phyloP scores from a whole-genome alignment of 2,888 invertebrate species.

The Auanema freiburgensis region DNA sequence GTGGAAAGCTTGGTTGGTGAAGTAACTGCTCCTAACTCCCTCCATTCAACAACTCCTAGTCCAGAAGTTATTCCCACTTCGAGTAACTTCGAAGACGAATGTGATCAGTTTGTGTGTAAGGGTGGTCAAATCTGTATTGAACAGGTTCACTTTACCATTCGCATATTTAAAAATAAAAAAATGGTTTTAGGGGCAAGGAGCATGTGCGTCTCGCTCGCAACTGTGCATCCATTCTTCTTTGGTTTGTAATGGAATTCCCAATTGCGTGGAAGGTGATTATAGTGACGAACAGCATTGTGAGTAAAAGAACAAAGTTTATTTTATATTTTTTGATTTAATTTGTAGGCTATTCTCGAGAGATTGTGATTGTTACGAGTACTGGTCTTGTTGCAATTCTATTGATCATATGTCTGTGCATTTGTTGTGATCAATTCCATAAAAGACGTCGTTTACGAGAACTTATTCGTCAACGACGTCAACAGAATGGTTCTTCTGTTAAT shows the following conservation, averaged over 20 bases:
- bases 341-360: slow-evolving; percentile 42
- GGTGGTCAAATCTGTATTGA: slow-evolving; percentile 65
- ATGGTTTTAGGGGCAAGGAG: slow-evolving; percentile 44
- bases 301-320: slow-evolving; percentile 4
- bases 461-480: slow-evolving; percentile 28
- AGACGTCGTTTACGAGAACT: slow-evolving; percentile 23
- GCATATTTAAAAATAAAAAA: not conserved
- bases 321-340: not conserved
- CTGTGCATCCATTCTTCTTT: slow-evolving; percentile 66
- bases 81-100: slow-evolving; percentile 32
- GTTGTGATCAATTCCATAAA: slow-evolving; percentile 37
- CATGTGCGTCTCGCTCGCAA: slow-evolving; percentile 60
- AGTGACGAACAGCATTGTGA: slow-evolving; percentile 59
- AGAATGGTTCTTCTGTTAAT: slow-evolving; percentile 8
- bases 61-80: slow-evolving; percentile 11
- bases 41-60: not conserved
- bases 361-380: slow-evolving; percentile 24
- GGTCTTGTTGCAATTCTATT: slow-evolving; percentile 31
- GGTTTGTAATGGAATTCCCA: slow-evolving; percentile 66
- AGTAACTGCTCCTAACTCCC: not conserved
- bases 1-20: slow-evolving; percentile 44
- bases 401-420: slow-evolving; percentile 31
- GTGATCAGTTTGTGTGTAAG: slow-evolving; percentile 63
- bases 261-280: slow-evolving; percentile 66
- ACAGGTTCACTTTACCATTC: slow-evolving; percentile 21